These are phyloP conservation scores for Drosophila paulistorum DNA, from an alignment of 1,140 invertebrate genomes.

Conservation along the genomic window DNA sequence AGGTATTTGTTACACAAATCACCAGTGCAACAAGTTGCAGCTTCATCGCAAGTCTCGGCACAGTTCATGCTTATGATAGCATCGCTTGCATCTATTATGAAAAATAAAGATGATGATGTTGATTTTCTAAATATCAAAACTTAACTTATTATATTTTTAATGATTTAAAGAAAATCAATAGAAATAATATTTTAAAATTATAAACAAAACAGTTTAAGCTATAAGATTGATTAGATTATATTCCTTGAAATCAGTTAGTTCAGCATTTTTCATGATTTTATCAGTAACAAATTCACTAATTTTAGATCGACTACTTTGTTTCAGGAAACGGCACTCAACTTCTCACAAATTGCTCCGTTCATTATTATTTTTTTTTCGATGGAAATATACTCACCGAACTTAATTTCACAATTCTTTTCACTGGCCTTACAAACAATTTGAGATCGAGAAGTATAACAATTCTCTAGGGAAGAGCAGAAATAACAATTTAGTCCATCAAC, in stretches of 20 bases:
- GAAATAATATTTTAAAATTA: too few species aligned
- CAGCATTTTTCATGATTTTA: too few species aligned
- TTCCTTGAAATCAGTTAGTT: too few species aligned
- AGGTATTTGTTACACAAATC: background rate
- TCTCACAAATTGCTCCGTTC: too few species aligned
- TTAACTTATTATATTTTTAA: too few species aligned
- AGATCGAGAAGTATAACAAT: background rate
- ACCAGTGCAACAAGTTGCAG: background rate
- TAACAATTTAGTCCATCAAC: conserved; percentile 4
- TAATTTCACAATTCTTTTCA: background rate
- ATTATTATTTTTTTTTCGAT: background rate
- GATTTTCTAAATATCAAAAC: background rate
- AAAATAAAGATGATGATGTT: too few species aligned
- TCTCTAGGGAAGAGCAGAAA: background rate
- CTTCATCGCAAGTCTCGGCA: background rate
- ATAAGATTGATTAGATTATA: too few species aligned
- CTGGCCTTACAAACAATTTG: background rate
- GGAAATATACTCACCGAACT: background rate
- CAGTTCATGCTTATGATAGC: background rate
- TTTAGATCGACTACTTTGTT: too few species aligned
- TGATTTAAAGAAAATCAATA: too few species aligned
- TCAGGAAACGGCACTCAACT: too few species aligned
- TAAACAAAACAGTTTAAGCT: too few species aligned
- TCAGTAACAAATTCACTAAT: too few species aligned
- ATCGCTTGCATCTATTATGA: background rate